These are phyloP conservation scores for Vultur gryphus DNA, from an alignment of 2,797 vertebrate species.

Conservation along the genomic window DNA sequence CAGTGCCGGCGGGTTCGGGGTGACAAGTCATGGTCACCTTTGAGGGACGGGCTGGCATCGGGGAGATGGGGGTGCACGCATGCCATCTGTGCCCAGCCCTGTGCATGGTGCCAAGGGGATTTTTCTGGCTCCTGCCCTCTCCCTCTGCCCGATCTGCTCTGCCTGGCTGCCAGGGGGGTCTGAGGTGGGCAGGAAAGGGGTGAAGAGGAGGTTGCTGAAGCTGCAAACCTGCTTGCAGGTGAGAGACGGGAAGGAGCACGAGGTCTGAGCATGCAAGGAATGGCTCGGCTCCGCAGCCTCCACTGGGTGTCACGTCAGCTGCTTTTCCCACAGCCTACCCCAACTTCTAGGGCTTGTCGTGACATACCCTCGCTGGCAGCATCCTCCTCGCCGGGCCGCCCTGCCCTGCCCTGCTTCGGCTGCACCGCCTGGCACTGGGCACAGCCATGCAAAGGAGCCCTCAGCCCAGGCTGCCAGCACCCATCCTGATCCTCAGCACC, in stretches of 20 bases:
- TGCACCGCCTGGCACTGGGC: neutral
- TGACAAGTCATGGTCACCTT: neutral
- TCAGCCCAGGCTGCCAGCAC: neutral
- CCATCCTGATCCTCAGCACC: neutral
- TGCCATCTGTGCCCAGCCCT: neutral
- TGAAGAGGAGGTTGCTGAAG: neutral
- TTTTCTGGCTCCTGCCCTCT: neutral
- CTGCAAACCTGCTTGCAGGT: fast-evolving
- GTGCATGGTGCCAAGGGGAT: neutral
- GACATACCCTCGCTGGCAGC: neutral
- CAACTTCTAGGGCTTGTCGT: neutral
- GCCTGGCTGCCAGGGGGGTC: neutral
- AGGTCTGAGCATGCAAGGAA: neutral
- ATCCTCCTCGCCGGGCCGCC: neutral
- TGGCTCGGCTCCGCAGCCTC: neutral
- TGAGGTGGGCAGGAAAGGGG: neutral
- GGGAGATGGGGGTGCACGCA: fast-evolving
- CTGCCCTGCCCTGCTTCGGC: neutral
- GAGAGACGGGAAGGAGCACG: fast-evolving
- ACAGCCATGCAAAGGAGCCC: neutral
- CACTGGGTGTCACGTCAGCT: neutral
- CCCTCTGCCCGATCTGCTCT: neutral
- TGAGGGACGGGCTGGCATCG: fast-evolving
- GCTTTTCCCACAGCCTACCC: neutral
- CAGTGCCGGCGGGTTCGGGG: fast-evolving